Conservation (phyloP, 2,797 vertebrate genomes). For the Sylvia borin region DNA sequence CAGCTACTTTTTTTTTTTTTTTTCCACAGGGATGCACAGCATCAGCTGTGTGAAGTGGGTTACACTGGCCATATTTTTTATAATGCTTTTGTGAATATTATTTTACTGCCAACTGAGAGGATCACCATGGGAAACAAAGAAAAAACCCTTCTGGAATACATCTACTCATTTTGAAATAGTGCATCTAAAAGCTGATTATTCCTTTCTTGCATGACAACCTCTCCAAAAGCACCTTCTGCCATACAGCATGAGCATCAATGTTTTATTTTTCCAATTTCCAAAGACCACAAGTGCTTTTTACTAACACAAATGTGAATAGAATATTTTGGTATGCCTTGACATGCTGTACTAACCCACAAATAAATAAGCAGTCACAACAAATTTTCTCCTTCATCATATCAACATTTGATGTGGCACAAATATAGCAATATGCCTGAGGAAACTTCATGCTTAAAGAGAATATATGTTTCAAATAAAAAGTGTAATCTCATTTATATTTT, state of each 20-base stretch:
- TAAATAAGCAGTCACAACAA: constrained; percentile 46
- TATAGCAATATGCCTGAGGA: constrained; percentile 53
- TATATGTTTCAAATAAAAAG: constrained; percentile 55
- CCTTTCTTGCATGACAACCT: not conserved
- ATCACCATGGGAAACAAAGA: not conserved
- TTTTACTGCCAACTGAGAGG: not conserved
- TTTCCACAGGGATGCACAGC: not conserved
- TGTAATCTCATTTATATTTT: constrained; percentile 41
- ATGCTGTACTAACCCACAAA: constrained; percentile 27
- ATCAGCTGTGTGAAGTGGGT: not conserved
- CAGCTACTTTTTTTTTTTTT: not conserved
- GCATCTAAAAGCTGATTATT: not conserved
- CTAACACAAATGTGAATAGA: constrained; percentile 11
- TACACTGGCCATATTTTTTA: not conserved
- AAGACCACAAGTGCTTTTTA: constrained; percentile 7
- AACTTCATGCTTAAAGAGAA: constrained; percentile 56
- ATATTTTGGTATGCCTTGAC: constrained; percentile 15
- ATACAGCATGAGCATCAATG: not conserved
- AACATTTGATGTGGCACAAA: constrained; percentile 64
- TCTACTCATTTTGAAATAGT: not conserved
- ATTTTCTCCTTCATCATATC: constrained; percentile 35
- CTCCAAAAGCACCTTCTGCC: not conserved
- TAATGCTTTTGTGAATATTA: not conserved
- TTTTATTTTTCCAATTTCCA: constrained; percentile 8
- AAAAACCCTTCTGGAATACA: not conserved